Evolutionary conservation across 1,140 invertebrate genomes (phyloP), one percentile per base, ranked within the genome.

Genomic region (Microplitis mediator): DNA sequence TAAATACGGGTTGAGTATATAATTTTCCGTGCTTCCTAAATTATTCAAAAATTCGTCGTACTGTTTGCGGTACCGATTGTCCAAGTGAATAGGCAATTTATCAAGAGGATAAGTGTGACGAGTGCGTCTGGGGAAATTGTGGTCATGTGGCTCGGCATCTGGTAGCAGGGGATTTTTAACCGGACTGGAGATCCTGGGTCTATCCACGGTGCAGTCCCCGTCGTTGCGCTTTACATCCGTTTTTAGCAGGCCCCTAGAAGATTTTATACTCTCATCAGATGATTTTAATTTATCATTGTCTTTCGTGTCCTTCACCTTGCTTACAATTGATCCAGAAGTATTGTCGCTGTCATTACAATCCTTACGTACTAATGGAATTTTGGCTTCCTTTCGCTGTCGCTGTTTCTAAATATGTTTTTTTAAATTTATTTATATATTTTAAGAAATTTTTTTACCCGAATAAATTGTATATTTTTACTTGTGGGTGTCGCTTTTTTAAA

Each of bases 161-260:
- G 61, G 35, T 45, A 61, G 61, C 23, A 51, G 50, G 9, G 61
- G 34, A 5, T 70, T 60, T 51, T 23, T 14, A 6, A 63, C 34
- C 1, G 45, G 50, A 23, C 60, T 72, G 4, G 58, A 66, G 14
- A 72, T 9, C 14, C 14, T 66, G 34, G 34, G 6, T 58, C 54
- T 39, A 50, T 36, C 52, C n/a, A 66, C 45, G 34, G 36, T 72
- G 36, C 70, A 72, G n/a, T 66, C 70, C 11, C 65, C 34, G 52
- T 72, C 70, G 63, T 35, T 71, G 23, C 63, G 62, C 54, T 72
- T 71, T 71, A 71, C 45, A n/a, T 39, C 14, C 35, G 5, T 8
- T n/a, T 63, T 63, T 45, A 36, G n/a, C 9, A 45, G 39, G 39
- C 16, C 9, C 45, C 54, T 66, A 32, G 39, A 60, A 58, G 35